Percentiles rank a stretch among this genome's conserved stretches.
These are phyloP conservation scores for Blastobasis adustella DNA, from an alignment of 2,888 invertebrate genomes.

Conservation along the genomic window DNA sequence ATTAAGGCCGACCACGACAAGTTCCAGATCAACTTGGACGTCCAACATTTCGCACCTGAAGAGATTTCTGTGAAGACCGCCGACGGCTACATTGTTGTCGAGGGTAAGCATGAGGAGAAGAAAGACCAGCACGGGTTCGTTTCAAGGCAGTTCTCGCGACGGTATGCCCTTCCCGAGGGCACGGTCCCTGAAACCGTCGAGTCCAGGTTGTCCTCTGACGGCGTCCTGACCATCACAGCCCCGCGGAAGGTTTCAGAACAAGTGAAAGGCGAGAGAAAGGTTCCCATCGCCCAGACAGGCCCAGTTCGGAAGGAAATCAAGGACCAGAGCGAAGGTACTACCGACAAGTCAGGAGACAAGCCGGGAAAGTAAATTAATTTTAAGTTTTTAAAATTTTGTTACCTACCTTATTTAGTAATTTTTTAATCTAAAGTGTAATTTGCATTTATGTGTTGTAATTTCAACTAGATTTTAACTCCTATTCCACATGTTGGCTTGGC, in stretches of 20 bases:
- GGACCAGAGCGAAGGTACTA: conserved; percentile 1
- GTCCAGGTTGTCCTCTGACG: conserved; percentile 86
- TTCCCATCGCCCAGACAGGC: conserved; percentile 19
- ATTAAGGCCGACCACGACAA: conserved; percentile 70
- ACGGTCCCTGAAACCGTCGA: conserved; percentile 81
- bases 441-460: no score
- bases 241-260: conserved; percentile 52
- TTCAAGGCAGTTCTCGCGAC: conserved; percentile 80
- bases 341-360: neutral
- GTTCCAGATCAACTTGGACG: conserved; percentile 82
- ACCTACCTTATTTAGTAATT: neutral
- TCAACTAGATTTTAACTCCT: no score
- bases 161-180: conserved; percentile 82
- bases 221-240: conserved; percentile 80
- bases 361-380: neutral
- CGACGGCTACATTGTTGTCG: conserved; percentile 79
- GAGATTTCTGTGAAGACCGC: conserved; percentile 85
- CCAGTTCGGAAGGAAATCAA: conserved; percentile 15
- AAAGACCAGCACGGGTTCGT: conserved; percentile 84
- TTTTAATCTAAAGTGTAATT: neutral
- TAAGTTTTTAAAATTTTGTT: neutral
- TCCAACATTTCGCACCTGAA: conserved; percentile 84
- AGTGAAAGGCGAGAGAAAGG: conserved; percentile 24
- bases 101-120: conserved; percentile 87
- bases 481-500: no score